These are phyloP conservation scores for Nibea coibor DNA, from an alignment of 2,113 vertebrate genomes.

Conservation along the genomic window DNA sequence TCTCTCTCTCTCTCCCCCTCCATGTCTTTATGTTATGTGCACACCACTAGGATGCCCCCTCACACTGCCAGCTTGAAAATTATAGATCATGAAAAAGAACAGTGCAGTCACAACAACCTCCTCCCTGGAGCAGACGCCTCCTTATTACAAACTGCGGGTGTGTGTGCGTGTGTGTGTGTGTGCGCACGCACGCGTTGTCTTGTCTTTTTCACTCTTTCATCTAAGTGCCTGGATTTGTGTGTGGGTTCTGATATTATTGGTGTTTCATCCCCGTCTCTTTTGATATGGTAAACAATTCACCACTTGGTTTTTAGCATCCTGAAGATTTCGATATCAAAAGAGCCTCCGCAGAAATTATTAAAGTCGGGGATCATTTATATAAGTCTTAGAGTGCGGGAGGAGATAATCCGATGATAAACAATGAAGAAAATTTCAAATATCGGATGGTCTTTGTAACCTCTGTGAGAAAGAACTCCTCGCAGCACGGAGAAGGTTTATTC, in stretches of 20 bases:
- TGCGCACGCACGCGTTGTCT: background rate
- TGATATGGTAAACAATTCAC: conserved; percentile 30
- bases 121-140: conserved; percentile 73
- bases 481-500: conserved; percentile 51
- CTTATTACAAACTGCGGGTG: conserved; percentile 57
- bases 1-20: conserved; percentile 39
- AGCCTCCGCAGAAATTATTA: background rate
- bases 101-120: conserved; percentile 73
- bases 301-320: conserved; percentile 41
- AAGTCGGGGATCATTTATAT: conserved; percentile 14
- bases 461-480: conserved; percentile 12
- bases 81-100: conserved; percentile 81
- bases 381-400: background rate
- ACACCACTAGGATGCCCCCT: conserved; percentile 62
- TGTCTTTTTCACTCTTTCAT: conserved; percentile 32
- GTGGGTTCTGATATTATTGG: conserved; percentile 44
- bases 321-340: conserved; percentile 36
- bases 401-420: conserved; percentile 40
- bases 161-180: conserved; percentile 36
- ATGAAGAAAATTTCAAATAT: conserved; percentile 5
- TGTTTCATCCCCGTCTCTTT: conserved; percentile 31
- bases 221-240: conserved; percentile 9
- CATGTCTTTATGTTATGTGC: background rate
- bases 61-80: conserved; percentile 86
- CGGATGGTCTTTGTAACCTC: conserved; percentile 31